phyloP scores from a whole-genome alignment of 2,113 vertebrate genomes.

The Upupa epops region DNA sequence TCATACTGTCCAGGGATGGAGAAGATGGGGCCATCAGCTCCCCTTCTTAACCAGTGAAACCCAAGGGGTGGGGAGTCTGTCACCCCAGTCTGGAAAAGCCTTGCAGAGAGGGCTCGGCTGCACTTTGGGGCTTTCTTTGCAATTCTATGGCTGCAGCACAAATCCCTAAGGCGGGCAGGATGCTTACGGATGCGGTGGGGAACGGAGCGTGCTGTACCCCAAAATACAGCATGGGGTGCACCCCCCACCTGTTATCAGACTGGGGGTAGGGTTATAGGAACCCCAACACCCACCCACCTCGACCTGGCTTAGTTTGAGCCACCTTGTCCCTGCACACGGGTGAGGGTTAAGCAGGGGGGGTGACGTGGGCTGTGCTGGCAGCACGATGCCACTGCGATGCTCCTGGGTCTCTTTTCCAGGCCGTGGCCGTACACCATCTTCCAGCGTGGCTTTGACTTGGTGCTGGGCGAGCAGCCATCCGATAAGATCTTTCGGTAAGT shows the following conservation, averaged over 20 bases:
- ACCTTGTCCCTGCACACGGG: neutral
- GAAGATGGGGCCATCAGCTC: neutral
- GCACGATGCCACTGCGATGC: neutral
- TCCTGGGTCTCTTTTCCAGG: conserved; percentile 70
- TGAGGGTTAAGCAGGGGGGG: neutral
- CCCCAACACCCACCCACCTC: neutral
- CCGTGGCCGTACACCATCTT: conserved; percentile 99
- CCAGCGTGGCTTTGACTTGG: conserved; percentile 97
- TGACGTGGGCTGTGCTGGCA: neutral
- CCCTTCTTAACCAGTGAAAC: neutral
- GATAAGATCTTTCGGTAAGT: conserved; percentile 97
- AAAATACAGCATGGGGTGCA: neutral
- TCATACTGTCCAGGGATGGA: neutral
- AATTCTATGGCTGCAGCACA: neutral
- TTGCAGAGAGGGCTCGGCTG: neutral
- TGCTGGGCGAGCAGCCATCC: conserved; percentile 97
- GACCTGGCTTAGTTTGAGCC: neutral
- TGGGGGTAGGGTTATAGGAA: neutral
- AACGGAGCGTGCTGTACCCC: rapidly evolving
- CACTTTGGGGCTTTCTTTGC: neutral
- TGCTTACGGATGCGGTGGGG: rapidly evolving
- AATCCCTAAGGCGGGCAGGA: neutral
- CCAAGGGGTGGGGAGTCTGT: neutral
- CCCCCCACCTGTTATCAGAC: rapidly evolving
- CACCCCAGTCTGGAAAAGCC: rapidly evolving